These are phyloP conservation scores for Cacoxenus indagator DNA, from an alignment of 2,888 invertebrate genomes.

Conservation along the genomic window DNA sequence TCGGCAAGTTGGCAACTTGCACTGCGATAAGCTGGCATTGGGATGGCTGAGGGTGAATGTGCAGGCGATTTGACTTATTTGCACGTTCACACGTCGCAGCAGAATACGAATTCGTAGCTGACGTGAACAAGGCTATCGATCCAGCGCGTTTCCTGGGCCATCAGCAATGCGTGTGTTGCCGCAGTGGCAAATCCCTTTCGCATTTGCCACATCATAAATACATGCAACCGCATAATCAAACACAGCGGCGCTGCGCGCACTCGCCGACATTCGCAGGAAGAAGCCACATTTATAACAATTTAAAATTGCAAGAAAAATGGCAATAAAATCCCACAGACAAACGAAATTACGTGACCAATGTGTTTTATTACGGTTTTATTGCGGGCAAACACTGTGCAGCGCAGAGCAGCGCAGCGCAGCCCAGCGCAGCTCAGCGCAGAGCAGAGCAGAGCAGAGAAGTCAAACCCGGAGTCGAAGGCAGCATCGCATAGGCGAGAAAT, in stretches of 20 bases:
- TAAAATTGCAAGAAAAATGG: constrained; percentile 62
- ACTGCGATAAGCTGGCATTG: neutral
- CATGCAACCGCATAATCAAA: constrained; percentile 45
- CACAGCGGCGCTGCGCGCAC: constrained; percentile 32
- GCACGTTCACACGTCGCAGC: neutral
- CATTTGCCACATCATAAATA: constrained; percentile 66
- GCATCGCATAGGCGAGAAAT: constrained; percentile 9
- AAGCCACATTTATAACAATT: constrained; percentile 67
- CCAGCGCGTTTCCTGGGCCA: neutral
- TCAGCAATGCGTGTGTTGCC: constrained; percentile 4
- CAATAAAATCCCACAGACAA: constrained; percentile 71
- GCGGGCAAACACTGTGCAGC: constrained; percentile 32
- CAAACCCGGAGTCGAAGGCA: constrained; percentile 55
- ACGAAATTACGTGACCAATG: constrained; percentile 71
- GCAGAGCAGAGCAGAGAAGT: too few species aligned
- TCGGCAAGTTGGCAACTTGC: constrained; percentile 9
- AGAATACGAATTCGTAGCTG: neutral
- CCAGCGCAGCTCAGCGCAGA: too few species aligned
- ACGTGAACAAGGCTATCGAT: neutral
- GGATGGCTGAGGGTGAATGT: neutral
- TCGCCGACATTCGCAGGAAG: neutral
- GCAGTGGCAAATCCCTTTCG: neutral
- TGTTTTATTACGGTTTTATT: constrained; percentile 71
- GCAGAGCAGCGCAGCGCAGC: too few species aligned
- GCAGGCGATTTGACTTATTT: constrained; percentile 3